Evolutionary conservation across 2,888 invertebrate genomes (phyloP), one percentile per base, ranked within the genome.

Genomic region (Psylliodes chrysocephalus): DNA sequence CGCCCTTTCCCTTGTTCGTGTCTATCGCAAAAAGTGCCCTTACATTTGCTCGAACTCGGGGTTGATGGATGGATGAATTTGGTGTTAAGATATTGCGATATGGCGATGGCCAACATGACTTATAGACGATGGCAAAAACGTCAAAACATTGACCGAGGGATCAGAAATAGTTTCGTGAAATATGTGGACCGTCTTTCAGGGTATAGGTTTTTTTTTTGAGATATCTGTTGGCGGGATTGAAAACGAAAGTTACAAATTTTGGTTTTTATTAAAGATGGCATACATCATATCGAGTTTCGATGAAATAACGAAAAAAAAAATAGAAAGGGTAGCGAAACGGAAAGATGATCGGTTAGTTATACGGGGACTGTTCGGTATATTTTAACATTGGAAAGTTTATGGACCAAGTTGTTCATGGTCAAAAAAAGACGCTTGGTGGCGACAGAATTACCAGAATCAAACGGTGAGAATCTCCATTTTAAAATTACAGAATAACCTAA

Each of bases 81-180:
- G 65, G 68, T 68, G 68, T 66, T 68, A 64, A 67, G 68, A 66
- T 68, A 65, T 68, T 64, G 65, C 64, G 55, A 55, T 63, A 60
- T 60, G 60, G 44, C 59, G 56, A 60, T 61, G 60, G 53, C 61
- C 55, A 60, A 56, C 63, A 59, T 68, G 65, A 66, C 61, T 68
- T 68, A 66, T 66, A 66, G 61, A 47, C 17, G 42, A 17, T 40
- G 40, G 56, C 63, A 55, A 61, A 67, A 67, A 64, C 54, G 60
- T 60, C 63, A 54, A 64, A 67, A 67, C 64, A 64, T 51, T 46
- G 55, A 56, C 53, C 49, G 52, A 56, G 19, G 55, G 52, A 54
- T 60, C 51, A 47, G 46, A 60, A 61, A 53, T 56, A 46, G 56
- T 57, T 46, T 61, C 46, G 38, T 61, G 30, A 61, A 61, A 61